Conservation (phyloP, 2,888 invertebrate species). For the Tortrix viridana region DNA sequence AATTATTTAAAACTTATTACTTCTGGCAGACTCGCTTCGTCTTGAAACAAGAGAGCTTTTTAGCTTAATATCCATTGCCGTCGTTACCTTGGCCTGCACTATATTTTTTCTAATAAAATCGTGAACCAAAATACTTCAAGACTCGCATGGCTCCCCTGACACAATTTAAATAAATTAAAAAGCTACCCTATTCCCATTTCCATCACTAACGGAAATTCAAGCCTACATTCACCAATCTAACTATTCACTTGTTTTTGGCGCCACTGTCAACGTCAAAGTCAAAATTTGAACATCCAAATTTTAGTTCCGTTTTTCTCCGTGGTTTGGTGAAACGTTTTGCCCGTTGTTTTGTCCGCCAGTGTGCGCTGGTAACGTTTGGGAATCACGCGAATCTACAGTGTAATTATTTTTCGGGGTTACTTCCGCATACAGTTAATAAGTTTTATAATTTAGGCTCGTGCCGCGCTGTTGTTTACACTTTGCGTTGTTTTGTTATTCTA, state of each 20-base stretch:
- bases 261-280: constrained; percentile 1
- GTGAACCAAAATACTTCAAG: constrained; percentile 14
- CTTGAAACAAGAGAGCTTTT: too few relatives aligned
- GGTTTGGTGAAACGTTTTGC: not conserved
- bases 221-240: not conserved
- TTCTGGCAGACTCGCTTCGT: too few relatives aligned
- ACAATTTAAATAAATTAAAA: constrained; percentile 37
- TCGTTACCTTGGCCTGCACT: not conserved
- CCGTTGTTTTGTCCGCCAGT: constrained; percentile 27
- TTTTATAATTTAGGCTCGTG: constrained; percentile 29
- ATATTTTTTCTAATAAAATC: constrained; percentile 1
- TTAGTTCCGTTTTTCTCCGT: constrained; percentile 26
- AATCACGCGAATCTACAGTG: constrained; percentile 35
- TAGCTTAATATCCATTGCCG: too few relatives aligned
- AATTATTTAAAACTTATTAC: too few relatives aligned
- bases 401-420: constrained; percentile 36
- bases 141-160: constrained; percentile 20
- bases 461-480: constrained; percentile 6
- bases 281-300: too few relatives aligned
- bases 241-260: constrained; percentile 1
- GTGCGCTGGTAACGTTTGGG: constrained; percentile 28
- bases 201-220: constrained; percentile 25
- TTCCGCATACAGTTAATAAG: constrained; percentile 33
- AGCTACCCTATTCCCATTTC: constrained; percentile 15
- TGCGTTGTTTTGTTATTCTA: constrained; percentile 1